Evolutionary conservation across 2,888 invertebrate species (phyloP).

Genomic region (Therioaphis trifolii): DNA sequence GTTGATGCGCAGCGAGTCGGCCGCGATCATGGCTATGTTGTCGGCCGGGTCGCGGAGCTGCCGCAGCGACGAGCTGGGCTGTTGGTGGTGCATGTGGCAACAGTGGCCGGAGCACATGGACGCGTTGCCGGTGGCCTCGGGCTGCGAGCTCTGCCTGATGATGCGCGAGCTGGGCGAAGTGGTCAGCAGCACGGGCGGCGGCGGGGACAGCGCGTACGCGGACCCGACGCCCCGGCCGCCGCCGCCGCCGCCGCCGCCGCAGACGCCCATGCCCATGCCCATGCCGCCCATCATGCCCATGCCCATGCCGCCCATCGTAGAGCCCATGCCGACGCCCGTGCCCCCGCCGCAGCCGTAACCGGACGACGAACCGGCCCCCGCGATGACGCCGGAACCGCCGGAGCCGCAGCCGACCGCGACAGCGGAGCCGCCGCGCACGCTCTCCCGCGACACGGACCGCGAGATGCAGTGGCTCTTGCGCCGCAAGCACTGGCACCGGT

Average conservation of each 20-base stretch:
- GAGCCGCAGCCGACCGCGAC: neutral
- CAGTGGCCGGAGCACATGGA: slow-evolving; percentile 72
- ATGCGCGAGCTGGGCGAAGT: slow-evolving; percentile 79
- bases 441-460: slow-evolving; percentile 86
- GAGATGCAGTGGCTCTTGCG: slow-evolving; percentile 84
- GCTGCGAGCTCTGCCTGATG: slow-evolving; percentile 89
- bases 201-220: slow-evolving; percentile 68
- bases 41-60: slow-evolving; percentile 86
- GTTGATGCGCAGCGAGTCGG: slow-evolving; percentile 94
- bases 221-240: slow-evolving; percentile 26
- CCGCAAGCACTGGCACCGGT: slow-evolving; percentile 77
- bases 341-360: neutral
- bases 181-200: slow-evolving; percentile 80
- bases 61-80: slow-evolving; percentile 85
- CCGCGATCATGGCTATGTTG: slow-evolving; percentile 94
- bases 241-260: slow-evolving; percentile 12
- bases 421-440: slow-evolving; percentile 69
- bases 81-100: slow-evolving; percentile 70
- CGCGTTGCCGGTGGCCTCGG: slow-evolving; percentile 74
- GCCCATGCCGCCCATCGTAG: slow-evolving; percentile 72
- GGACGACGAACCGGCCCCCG: too few species aligned
- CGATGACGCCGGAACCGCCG: neutral
- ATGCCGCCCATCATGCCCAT: slow-evolving; percentile 78
- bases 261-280: too few species aligned
- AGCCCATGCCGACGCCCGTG: neutral